These are phyloP conservation scores for Drosophila diplacantha DNA, from an alignment of 2,888 invertebrate species.

Conservation along the genomic window DNA sequence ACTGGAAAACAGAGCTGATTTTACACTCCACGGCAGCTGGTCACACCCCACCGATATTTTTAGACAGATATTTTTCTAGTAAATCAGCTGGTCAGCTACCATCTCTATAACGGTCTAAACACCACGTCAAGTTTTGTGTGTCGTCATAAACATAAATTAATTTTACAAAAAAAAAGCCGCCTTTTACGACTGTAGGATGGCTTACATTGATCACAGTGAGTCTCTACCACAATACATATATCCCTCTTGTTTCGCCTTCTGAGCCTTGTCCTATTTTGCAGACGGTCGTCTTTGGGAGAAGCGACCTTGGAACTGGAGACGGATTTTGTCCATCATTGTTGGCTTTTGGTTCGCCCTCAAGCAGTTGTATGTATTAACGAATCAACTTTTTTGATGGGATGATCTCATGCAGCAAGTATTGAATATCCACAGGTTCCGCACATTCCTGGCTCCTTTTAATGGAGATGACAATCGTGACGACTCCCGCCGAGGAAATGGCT, in stretches of 20 bases:
- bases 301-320: constrained; percentile 69
- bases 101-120: constrained; percentile 6
- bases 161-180: background rate
- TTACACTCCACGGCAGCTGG: background rate
- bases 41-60: background rate
- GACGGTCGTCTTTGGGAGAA: constrained; percentile 70
- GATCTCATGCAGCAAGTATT: background rate
- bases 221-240: background rate
- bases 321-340: constrained; percentile 61
- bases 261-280: constrained; percentile 24
- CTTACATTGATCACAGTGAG: constrained; percentile 61
- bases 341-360: constrained; percentile 64
- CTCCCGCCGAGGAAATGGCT: constrained; percentile 38
- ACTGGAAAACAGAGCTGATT: background rate
- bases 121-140: constrained; percentile 30
- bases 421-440: constrained; percentile 51
- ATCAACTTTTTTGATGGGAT: too few relatives aligned
- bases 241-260: background rate
- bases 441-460: constrained; percentile 68
- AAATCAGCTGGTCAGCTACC: constrained; percentile 10
- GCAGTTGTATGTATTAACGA: constrained; percentile 59
- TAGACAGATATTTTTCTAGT: background rate
- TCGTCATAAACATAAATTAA: background rate
- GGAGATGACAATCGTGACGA: constrained; percentile 37
- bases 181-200: constrained; percentile 41